A percentile compares a stretch with the other conserved stretches of the same genome.
Conservation (phyloP, 2,888 invertebrate species). For the Eretmocerus hayati region DNA sequence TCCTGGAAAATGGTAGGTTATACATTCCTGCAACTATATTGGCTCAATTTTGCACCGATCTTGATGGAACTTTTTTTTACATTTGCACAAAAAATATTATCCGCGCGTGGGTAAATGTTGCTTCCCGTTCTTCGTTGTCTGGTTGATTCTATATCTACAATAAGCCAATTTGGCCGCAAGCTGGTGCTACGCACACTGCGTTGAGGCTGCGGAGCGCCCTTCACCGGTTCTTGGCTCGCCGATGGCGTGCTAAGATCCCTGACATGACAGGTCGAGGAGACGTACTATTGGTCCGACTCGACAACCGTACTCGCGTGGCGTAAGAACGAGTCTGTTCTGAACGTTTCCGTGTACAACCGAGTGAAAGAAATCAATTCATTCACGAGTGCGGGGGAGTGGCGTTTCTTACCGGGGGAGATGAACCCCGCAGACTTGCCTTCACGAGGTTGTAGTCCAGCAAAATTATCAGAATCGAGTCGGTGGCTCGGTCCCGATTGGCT, state of each 20-base stretch:
- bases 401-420: slow-evolving; percentile 28
- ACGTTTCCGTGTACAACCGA: slow-evolving; percentile 10
- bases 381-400: slow-evolving; percentile 23
- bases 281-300: neutral
- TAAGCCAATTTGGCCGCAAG: too few species aligned
- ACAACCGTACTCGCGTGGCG: neutral
- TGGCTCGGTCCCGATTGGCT: slow-evolving; percentile 31
- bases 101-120: too few species aligned
- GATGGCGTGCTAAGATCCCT: neutral
- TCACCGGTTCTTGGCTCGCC: slow-evolving; percentile 9
- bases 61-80: too few species aligned
- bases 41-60: too few species aligned
- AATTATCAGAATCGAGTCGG: slow-evolving; percentile 31
- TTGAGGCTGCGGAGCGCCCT: too few species aligned
- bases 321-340: neutral
- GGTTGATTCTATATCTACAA: too few species aligned
- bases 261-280: slow-evolving; percentile 29
- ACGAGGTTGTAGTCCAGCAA: slow-evolving; percentile 29
- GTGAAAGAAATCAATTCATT: neutral
- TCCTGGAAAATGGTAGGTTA: too few species aligned
- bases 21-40: too few species aligned
- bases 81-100: too few species aligned
- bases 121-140: too few species aligned
- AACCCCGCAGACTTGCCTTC: slow-evolving; percentile 37
- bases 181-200: too few species aligned